Percentiles rank a stretch among this genome's conserved stretches.
Conservation (phyloP, 2,113 vertebrate species). For the Heloderma charlesbogerti region DNA sequence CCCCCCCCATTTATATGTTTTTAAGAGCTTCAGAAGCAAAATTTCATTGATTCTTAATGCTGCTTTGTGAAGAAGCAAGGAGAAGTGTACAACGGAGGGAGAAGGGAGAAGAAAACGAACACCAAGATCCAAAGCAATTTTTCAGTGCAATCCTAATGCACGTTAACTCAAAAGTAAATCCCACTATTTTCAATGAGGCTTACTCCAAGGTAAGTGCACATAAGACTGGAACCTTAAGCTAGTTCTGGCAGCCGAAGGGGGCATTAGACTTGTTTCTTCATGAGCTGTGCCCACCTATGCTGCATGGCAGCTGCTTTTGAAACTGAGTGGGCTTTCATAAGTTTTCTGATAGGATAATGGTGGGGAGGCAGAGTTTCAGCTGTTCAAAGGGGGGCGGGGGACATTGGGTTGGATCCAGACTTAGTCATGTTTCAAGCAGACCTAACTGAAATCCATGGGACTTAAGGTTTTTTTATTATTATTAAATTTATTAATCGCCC, state of each 20-base stretch:
- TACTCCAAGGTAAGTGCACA: background rate
- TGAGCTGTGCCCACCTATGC: background rate
- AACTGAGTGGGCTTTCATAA: background rate
- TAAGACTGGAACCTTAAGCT: too few relatives aligned
- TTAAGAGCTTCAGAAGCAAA: conserved; percentile 10
- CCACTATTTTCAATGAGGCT: background rate
- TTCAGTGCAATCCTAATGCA: background rate
- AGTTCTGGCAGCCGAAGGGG: background rate
- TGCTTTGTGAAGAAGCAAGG: background rate
- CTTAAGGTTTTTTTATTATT: too few relatives aligned
- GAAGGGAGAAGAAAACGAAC: background rate
- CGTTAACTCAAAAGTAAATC: background rate
- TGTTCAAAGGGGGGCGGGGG: too few relatives aligned
- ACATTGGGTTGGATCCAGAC: too few relatives aligned
- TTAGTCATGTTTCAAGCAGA: too few relatives aligned
- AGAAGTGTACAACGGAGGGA: background rate
- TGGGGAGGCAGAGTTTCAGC: background rate
- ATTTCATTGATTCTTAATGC: conserved; percentile 5
- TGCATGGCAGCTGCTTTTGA: background rate
- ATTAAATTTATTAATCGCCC: too few relatives aligned
- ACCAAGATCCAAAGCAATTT: background rate
- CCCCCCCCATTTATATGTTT: background rate
- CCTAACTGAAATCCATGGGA: too few relatives aligned
- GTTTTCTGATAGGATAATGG: background rate
- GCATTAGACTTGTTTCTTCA: background rate